Evolutionary conservation across 2,888 invertebrate genomes (phyloP).

Genomic region (Macroteleia sp.): DNA sequence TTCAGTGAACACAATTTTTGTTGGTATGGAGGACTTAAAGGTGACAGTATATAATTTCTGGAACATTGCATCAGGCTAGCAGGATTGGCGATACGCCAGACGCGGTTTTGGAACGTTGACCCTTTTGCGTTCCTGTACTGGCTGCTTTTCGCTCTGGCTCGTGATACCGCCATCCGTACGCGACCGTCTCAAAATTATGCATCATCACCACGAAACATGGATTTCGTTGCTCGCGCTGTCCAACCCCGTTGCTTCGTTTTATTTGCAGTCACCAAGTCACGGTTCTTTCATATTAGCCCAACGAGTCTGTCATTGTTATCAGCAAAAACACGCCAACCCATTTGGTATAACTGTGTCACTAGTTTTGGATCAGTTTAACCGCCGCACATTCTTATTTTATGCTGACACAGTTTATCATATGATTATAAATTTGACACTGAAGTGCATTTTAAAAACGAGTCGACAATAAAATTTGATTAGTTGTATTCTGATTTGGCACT

Average conservation of each 20-base stretch:
- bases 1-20: conserved; percentile 33
- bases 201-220: conserved; percentile 58
- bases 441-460: too few species aligned
- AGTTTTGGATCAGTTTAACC: too few species aligned
- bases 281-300: conserved; percentile 52
- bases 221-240: conserved; percentile 32
- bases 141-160: conserved; percentile 40
- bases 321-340: conserved; percentile 17
- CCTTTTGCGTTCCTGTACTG: conserved; percentile 60
- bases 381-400: too few species aligned
- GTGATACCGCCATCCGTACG: conserved; percentile 53
- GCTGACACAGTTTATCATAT: too few species aligned
- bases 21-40: conserved; percentile 62
- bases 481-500: too few species aligned
- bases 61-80: conserved; percentile 68
- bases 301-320: conserved; percentile 40
- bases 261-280: conserved; percentile 31
- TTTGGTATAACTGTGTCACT: too few species aligned
- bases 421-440: too few species aligned
- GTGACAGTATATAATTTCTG: conserved; percentile 74
- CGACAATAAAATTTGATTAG: too few species aligned
- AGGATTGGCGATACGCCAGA: conserved; percentile 75
- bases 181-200: conserved; percentile 61
- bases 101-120: conserved; percentile 73
- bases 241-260: conserved; percentile 25